A percentile compares a stretch with the other conserved stretches of the same genome.
Conservation (phyloP, 2,113 vertebrate genomes). For the Platycercus adscitus region DNA sequence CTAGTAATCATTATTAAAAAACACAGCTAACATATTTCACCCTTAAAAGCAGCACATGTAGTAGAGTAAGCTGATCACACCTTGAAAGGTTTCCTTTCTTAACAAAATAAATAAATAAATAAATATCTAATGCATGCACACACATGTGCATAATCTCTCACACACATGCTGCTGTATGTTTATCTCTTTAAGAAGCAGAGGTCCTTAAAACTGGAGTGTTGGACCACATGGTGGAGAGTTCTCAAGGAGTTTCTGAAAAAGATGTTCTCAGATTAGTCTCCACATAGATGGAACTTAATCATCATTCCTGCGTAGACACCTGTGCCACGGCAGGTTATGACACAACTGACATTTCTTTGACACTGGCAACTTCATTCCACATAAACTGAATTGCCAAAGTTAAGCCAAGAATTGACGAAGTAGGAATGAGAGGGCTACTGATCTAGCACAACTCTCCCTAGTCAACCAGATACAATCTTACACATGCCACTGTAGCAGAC, state of each 20-base stretch:
- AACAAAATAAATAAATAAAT: not conserved
- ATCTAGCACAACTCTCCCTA: not conserved
- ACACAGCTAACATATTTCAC: not conserved
- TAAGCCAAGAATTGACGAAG: not conserved
- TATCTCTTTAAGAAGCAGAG: not conserved
- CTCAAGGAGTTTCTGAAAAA: not conserved
- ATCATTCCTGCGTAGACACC: not conserved
- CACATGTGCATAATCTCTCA: not conserved
- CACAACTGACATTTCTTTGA: not conserved
- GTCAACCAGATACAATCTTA: not conserved
- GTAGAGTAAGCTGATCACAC: not conserved
- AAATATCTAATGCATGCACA: not conserved
- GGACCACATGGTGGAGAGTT: not conserved
- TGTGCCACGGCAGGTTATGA: not conserved
- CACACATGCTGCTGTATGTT: not conserved
- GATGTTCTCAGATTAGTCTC: not conserved
- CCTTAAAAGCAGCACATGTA: not conserved
- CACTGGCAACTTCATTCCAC: not conserved
- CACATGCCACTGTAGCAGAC: not conserved
- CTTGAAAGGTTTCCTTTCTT: not conserved
- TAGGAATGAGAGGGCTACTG: not conserved
- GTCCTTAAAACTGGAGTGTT: not conserved
- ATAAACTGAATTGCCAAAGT: not conserved
- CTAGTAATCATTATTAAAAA: not conserved
- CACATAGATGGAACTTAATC: not conserved